Base-by-base conservation (phyloP, 2,113 vertebrate species). In the Syrmaticus mikado region DNA sequence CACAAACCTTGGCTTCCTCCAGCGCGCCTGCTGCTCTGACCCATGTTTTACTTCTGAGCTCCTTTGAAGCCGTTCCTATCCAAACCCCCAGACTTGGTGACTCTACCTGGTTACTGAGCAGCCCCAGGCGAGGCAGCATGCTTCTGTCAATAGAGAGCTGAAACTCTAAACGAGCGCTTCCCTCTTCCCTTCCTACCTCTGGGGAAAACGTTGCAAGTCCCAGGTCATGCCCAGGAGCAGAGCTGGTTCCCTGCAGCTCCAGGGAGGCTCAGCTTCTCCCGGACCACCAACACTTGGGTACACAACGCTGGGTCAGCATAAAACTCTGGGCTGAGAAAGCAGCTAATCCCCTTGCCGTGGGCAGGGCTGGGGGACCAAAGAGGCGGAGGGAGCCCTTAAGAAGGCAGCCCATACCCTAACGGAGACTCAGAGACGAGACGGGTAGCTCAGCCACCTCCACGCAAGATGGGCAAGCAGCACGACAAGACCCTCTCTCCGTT, bases 11-110 rank as follows among this genome's bases (percentile, higher is more conserved):
- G 94, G 91, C 95, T 94, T 90, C 82, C 76, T 94, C 85, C 80
- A 86, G 67, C 72, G 36, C 13, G 76, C 79, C 92, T 90, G 94
- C 94, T 95, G 89, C 85, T 94, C 90, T 50, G 87, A 87, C 80
- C 87, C 61, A 48, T 40, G 80, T 75, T 91, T 90, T 81, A 84
- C 65, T 95, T 88, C 57, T 40, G 25, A 88, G 78, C 66, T 88
- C 34, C 85, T 96, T 91, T 88, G 95, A 95, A 95, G 92, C 73
- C 52, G 85, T 72, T 94, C 94, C 91, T 83, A 78, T 85, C 87
- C 68, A 95, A 95, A 90, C 73, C 57, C 61, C 10, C 1, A 2
- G 8, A 25, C 48, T 68, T 0, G 7, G 65, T 77, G 82, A 71
- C 65, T 91, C 78, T 90, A 95, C 91, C 94, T 92, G 95, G 89